Evolutionary conservation across 2,797 vertebrate genomes (phyloP).

Genomic region (Caiman crocodilus): DNA sequence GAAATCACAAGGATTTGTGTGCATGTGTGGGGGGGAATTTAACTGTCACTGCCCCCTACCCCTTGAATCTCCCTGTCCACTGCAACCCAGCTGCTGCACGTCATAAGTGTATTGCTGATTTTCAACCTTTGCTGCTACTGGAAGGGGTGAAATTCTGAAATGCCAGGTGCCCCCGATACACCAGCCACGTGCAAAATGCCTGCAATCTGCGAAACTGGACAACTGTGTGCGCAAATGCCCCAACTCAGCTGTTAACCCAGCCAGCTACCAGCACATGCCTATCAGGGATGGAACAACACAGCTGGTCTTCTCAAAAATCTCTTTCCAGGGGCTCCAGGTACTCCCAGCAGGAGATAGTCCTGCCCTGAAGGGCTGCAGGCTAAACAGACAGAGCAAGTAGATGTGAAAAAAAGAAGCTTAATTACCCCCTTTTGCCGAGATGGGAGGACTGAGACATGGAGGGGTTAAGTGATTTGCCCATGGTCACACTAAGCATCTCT

Average conservation of each 20-base stretch:
- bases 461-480: not conserved
- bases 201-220: too few relatives aligned
- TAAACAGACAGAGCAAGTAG: too few relatives aligned
- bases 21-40: not conserved
- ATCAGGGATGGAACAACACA: too few relatives aligned
- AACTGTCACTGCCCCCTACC: not conserved
- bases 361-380: too few relatives aligned
- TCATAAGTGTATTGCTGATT: not conserved
- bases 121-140: not conserved
- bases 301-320: too few relatives aligned
- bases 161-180: not conserved
- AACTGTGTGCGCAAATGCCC: too few relatives aligned
- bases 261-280: too few relatives aligned
- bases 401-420: too few relatives aligned
- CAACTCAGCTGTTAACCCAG: too few relatives aligned
- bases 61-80: not conserved
- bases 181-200: too few relatives aligned
- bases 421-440: not conserved
- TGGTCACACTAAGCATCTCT: accelerated
- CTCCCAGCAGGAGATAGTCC: too few relatives aligned
- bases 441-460: not conserved
- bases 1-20: not conserved
- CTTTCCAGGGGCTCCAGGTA: too few relatives aligned
- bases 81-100: not conserved
- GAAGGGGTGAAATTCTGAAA: not conserved